phyloP scores from a whole-genome alignment of 1,140 invertebrate genomes.

The Chironomus tepperi region DNA sequence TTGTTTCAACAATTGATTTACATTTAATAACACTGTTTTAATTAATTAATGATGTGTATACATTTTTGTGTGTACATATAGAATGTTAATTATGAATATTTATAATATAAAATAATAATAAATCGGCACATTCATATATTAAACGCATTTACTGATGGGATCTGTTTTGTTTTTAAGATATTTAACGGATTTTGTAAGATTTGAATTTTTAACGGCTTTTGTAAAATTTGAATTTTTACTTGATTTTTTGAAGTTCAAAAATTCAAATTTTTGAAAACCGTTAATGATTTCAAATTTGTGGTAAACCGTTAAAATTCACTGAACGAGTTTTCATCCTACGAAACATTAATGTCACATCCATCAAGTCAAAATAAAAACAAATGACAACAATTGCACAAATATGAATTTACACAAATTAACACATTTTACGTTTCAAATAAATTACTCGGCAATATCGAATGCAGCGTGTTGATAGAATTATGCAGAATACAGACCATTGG shows the following conservation, averaged over 20 bases:
- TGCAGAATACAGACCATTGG: constrained; percentile 60
- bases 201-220: no score
- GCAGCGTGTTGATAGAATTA: constrained; percentile 58
- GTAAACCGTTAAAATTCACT: background rate
- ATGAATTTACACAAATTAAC: background rate
- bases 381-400: no score
- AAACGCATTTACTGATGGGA: no score
- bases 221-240: no score
- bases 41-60: background rate
- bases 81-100: background rate
- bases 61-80: background rate
- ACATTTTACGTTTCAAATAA: constrained; percentile 35
- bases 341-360: no score
- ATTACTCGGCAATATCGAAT: constrained; percentile 52
- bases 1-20: no score
- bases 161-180: no score
- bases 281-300: background rate
- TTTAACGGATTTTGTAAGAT: no score
- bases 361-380: background rate
- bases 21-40: no score
- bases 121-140: no score
- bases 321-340: background rate
- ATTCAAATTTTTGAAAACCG: no score
- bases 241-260: no score
- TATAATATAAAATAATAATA: background rate